A percentile compares a stretch with the other conserved stretches of the same genome.
Conservation (phyloP, 2,113 vertebrate genomes). For the Eptesicus fuscus region DNA sequence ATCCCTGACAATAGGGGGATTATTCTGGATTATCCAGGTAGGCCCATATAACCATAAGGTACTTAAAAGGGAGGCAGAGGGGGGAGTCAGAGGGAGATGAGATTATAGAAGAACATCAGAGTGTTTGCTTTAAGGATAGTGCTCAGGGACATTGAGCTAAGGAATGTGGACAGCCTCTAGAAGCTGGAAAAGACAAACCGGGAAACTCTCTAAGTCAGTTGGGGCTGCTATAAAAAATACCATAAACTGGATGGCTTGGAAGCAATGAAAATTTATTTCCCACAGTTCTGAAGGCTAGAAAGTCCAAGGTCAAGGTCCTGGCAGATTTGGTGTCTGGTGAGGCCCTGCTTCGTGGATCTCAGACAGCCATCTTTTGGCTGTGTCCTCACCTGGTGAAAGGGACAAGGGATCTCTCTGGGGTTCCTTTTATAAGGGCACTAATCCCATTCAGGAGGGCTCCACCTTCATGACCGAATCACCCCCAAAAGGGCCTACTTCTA, state of each 20-base stretch:
- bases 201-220: not conserved
- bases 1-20: not conserved
- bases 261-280: not conserved
- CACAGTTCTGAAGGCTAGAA: not conserved
- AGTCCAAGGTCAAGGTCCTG: not conserved
- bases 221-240: not conserved
- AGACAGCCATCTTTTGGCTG: not conserved
- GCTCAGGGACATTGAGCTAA: not conserved
- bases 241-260: not conserved
- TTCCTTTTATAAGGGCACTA: not conserved
- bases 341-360: not conserved
- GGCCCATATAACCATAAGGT: not conserved
- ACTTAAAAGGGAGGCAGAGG: not conserved
- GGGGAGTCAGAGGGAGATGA: not conserved
- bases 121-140: not conserved
- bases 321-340: not conserved
- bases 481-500: not conserved
- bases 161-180: not conserved
- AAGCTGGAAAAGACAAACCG: not conserved
- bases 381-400: not conserved
- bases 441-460: not conserved
- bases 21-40: not conserved
- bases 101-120: not conserved
- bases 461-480: not conserved
- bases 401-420: not conserved